Evolutionary conservation across 2,888 invertebrate genomes (phyloP), one percentile per base, ranked within the genome.

Genomic region (Pinctada fucata): DNA sequence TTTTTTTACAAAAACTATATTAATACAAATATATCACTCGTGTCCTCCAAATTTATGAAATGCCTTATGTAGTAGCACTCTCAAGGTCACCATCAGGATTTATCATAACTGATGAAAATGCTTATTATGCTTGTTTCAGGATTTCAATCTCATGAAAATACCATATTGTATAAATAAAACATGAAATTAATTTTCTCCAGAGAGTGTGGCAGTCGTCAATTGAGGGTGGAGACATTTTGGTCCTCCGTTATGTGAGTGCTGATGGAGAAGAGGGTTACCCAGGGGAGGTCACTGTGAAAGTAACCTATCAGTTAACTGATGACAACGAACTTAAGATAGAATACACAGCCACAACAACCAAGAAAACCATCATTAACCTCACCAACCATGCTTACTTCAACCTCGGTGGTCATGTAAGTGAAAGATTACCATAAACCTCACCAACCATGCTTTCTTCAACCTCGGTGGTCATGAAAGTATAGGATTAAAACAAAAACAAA

Each of bases 351-450:
- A 95, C 94, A 3, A 94, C 96, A 1, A 95, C 95, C 10, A 96
- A 96, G 89, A 94, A 96, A 0, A 97, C 97, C 0, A 95, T 96
- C 45, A 94, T 98, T 79, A 98, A 97, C 92, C 93, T 99, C 78
- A 97, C 97, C 71, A 96, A 96, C 92, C 96, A 97, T 89, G 95
- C 96, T 0, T 98, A 96, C 92, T 98, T 98, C 93, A 99, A 99
- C 93, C 94, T 99, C 66, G 96, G 95, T 68, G 98, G 98, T n/a
- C 97, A 97, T 93, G 95, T 95, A 89, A 93, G 88, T 84, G 8
- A 1, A 94, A 96, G 0, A 97, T 97, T 0, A 95, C 96, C 45
- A 94, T 98, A 79, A 98, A 97, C 92, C 93, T 99, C 79, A 97
- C 97, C 71, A 96, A 96, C 92, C 96, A 97, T 89, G 95, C 96